Base-by-base conservation (phyloP, 2,113 vertebrate species). In the Stictonetta naevosa region DNA sequence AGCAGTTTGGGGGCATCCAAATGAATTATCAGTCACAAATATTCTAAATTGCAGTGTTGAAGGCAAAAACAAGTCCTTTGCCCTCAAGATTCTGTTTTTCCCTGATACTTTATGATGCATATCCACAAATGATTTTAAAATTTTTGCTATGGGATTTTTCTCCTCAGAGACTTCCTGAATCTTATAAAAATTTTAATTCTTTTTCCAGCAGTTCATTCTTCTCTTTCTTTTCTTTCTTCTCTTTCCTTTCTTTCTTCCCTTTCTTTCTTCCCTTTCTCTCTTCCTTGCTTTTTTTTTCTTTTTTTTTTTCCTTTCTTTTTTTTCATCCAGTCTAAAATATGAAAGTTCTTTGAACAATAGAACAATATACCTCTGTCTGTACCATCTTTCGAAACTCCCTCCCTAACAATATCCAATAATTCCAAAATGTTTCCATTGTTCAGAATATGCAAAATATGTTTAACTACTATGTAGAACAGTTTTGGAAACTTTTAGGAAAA, bases 401-500 rank as follows among this genome's bases (percentile, higher is more conserved):
- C 31, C 66, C 3, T 42, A 52, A 5, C 12, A 21, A 17, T 50
- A 83, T 6, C 12, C 22, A 23, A 40, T 58, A 44, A 67, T 67
- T 91, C 8, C 48, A 31, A 63, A 79, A 28, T 55, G 5, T 5
- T 82, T 40, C 9, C 46, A 7, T 68, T 29, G 3, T 36, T 85
- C 13, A 46, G 79, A 92, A 59, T 8, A 50, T 26, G 62, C 22
- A 42, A 82, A 75, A 8, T 1, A 80, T 21, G 88, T 58, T 56
- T 2, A 58, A 58, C 9, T 7, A 1, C 55, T 36, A 60, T 20
- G 2, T 48, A 20, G 46, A 48, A 48, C 20, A 48, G 20, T 48
- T 48, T 48, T 21, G 46, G 46, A 59, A 38, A 5, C 2, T 3
- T 36, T n/a, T 17, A 14, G 1, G 2, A 13, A 11, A 13, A 14